Conservation (phyloP, 2,113 vertebrate species). For the Lagopus muta region DNA sequence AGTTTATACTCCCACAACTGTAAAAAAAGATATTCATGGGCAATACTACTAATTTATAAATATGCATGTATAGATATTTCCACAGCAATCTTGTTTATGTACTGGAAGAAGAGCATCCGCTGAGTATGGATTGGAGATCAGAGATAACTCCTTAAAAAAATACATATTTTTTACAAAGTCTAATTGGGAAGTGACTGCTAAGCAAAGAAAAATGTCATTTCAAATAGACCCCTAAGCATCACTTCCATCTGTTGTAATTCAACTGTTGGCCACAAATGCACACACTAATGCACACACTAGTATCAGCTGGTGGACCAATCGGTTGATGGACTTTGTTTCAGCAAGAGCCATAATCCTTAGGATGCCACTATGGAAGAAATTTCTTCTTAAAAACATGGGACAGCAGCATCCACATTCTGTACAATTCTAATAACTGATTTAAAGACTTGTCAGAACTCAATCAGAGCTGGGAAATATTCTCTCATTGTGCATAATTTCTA, state of each 20-base stretch:
- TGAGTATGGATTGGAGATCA: background rate
- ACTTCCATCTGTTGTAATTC: background rate
- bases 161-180: too few species aligned
- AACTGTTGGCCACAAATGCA: background rate
- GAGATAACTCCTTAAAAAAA: background rate
- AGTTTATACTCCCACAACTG: background rate
- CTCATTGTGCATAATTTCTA: accelerated
- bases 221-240: background rate
- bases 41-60: background rate
- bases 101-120: background rate
- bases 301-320: background rate
- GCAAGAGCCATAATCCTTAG: background rate
- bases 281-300: background rate
- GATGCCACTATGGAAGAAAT: background rate
- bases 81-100: background rate
- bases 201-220: background rate
- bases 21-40: background rate
- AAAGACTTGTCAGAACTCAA: background rate
- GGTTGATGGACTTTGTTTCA: background rate
- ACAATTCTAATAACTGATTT: background rate
- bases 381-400: background rate
- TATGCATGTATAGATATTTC: accelerated
- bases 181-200: background rate
- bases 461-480: background rate
- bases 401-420: accelerated